Conservation (phyloP, 2,888 invertebrate genomes). For the Acanthosepion esculentum region DNA sequence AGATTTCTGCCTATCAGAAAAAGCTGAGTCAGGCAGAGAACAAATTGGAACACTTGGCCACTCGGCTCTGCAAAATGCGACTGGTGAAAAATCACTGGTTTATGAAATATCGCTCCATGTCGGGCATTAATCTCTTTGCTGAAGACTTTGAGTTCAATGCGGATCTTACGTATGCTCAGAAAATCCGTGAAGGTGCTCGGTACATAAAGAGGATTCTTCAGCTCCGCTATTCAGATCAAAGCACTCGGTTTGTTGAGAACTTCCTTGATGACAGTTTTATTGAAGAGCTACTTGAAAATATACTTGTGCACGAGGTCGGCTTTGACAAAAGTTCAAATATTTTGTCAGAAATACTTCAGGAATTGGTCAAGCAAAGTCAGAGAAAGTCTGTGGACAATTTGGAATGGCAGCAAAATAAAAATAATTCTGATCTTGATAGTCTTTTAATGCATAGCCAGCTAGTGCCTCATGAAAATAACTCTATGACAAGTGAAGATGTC, state of each 20-base stretch:
- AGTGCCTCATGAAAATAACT: background rate
- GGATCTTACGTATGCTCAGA: background rate
- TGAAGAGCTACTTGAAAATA: slow-evolving; percentile 34
- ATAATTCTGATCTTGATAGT: background rate
- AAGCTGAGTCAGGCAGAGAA: background rate
- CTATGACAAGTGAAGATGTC: background rate
- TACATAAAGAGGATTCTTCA: background rate
- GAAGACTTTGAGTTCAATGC: background rate
- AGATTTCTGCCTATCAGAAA: background rate
- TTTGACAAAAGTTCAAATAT: slow-evolving; percentile 36
- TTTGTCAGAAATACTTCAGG: background rate
- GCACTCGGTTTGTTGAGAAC: background rate
- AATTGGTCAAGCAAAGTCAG: background rate
- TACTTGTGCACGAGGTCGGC: background rate
- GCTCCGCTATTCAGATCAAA: background rate
- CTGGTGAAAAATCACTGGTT: slow-evolving; percentile 3
- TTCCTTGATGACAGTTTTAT: slow-evolving; percentile 24
- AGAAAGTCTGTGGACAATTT: background rate
- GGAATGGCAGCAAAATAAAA: background rate
- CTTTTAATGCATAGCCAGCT: background rate
- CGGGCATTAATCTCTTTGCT: background rate
- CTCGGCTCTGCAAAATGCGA: background rate
- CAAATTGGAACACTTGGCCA: background rate
- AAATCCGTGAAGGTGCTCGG: background rate
- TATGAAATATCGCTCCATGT: background rate